Percentiles rank a stretch among this genome's conserved stretches.
Evolutionary conservation across 2,113 vertebrate species (phyloP).

Genomic region (Myxocyprinus asiaticus): DNA sequence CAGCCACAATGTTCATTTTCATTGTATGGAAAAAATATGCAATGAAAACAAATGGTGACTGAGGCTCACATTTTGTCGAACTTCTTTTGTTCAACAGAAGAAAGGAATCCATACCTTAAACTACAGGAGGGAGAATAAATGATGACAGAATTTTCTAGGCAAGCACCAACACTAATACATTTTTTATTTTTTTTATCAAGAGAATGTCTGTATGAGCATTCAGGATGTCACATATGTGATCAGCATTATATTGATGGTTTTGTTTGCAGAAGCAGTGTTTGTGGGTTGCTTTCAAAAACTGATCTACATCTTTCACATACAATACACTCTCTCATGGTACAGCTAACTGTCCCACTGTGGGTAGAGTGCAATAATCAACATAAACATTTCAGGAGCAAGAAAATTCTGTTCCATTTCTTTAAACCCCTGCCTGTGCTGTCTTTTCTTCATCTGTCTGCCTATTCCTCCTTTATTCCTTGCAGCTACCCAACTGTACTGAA

Average conservation of each 20-base stretch:
- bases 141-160: no score
- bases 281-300: background rate
- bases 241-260: conserved; percentile 17
- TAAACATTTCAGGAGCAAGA: background rate
- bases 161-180: background rate
- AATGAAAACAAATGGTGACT: no score
- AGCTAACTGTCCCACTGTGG: background rate
- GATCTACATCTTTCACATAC: background rate
- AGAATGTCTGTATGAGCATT: background rate
- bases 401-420: conserved; percentile 15
- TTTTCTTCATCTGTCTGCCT: conserved; percentile 1
- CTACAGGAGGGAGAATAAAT: no score
- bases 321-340: background rate
- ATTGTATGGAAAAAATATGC: no score
- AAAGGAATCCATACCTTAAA: no score
- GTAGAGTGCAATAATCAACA: background rate
- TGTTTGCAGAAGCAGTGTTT: conserved; percentile 20
- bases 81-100: no score
- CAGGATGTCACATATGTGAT: background rate
- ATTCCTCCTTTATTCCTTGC: conserved; percentile 32
- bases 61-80: no score
- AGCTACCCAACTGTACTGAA: conserved; percentile 51
- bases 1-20: no score
- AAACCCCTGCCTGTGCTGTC: conserved; percentile 14
- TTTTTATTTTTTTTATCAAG: background rate